phyloP scores from a whole-genome alignment of 2,113 vertebrate species.

The Delphinus delphis region DNA sequence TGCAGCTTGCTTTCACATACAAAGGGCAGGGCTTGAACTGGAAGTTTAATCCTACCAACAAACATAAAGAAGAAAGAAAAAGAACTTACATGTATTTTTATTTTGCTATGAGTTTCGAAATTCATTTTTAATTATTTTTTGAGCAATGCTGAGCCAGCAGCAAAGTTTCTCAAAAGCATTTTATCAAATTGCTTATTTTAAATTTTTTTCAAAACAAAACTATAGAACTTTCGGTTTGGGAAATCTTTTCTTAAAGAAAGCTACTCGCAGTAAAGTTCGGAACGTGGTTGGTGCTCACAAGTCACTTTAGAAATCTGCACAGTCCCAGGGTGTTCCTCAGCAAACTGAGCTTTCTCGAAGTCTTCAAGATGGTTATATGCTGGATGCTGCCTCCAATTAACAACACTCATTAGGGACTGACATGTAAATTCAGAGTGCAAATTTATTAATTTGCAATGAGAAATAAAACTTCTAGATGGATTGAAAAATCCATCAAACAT shows the following conservation, averaged over 20 bases:
- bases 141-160: background rate
- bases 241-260: background rate
- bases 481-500: background rate
- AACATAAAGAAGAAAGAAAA: background rate
- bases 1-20: background rate
- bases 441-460: conserved; percentile 10
- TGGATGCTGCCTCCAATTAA: background rate
- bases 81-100: background rate
- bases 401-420: background rate
- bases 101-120: background rate
- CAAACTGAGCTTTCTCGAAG: background rate
- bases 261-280: background rate
- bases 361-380: background rate
- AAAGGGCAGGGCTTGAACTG: background rate
- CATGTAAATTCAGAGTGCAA: background rate
- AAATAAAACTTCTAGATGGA: conserved; percentile 11
- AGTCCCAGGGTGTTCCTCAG: background rate
- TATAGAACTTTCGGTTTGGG: background rate
- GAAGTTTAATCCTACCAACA: background rate
- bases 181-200: background rate
- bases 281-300: background rate
- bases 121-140: conserved; percentile 7
- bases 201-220: background rate
- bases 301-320: background rate
- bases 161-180: background rate